Conservation (phyloP, 2,113 vertebrate genomes). For the Phylloscopus trochiloides region DNA sequence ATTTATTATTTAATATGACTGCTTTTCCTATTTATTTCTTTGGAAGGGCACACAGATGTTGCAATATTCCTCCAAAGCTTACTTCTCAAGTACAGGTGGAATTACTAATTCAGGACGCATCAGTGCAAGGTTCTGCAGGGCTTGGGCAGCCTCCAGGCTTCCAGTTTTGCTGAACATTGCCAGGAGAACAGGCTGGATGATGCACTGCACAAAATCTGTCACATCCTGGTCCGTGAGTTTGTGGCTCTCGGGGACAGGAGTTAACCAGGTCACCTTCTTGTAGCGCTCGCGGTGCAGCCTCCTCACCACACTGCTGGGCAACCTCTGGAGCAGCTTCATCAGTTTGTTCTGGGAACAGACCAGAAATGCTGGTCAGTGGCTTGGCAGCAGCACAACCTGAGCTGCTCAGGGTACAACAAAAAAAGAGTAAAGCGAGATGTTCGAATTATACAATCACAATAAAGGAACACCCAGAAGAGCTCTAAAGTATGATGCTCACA, state of each 20-base stretch:
- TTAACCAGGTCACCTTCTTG: conserved; percentile 90
- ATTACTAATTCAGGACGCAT: conserved; percentile 98
- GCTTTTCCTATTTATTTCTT: neutral
- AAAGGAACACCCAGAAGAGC: neutral
- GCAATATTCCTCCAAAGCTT: conserved; percentile 10
- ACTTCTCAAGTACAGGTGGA: conserved; percentile 96
- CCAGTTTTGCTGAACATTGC: conserved; percentile 99
- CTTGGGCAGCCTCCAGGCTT: conserved; percentile 95
- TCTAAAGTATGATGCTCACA: neutral
- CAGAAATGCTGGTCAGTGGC: neutral
- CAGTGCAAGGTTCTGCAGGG: conserved; percentile 94
- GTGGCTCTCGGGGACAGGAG: conserved; percentile 89
- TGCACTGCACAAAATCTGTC: conserved; percentile 91
- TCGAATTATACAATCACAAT: neutral
- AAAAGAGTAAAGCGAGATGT: neutral
- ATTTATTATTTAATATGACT: neutral
- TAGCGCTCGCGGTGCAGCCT: conserved; percentile 94
- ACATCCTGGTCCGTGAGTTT: conserved; percentile 94
- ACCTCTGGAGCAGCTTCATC: conserved; percentile 96
- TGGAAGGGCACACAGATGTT: neutral
- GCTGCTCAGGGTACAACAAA: neutral
- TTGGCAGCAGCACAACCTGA: neutral
- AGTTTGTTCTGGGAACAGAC: conserved; percentile 86
- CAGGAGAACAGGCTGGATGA: conserved; percentile 96
- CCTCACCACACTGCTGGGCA: conserved; percentile 89